Base-by-base conservation (phyloP, 2,797 vertebrate genomes). In the Eulemur albifrons region DNA sequence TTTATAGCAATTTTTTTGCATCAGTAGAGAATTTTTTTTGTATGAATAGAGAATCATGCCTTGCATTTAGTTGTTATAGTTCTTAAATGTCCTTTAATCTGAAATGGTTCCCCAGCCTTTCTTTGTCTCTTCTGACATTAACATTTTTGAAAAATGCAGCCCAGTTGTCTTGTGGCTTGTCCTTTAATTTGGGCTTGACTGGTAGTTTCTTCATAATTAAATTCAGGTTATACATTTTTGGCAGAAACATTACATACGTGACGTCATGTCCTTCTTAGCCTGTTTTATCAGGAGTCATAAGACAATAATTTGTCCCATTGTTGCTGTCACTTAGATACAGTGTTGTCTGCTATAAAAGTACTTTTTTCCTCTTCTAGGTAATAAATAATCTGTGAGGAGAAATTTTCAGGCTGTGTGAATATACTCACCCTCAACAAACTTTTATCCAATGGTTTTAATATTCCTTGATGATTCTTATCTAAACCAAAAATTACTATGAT, bases 91-190 rank as follows among this genome's bases (percentile, higher is more conserved):
- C 72, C 63, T 69, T 80, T 82, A 70, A 70, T 81, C 67, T 45
- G 63, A 13, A 50, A 30, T 45, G 12, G 1, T 9, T 25, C 59
- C 43, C 43, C 23, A n/a, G 35, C 27, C 9, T 84, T 81, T 80
- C 67, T 87, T 90, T 73, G 43, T 88, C 63, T 84, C 57, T 88
- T 84, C 35, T 84, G 87, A 61, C 17, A 11, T 1, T 45, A 25
- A 30, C 86, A 17, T 52, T 92, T 92, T 81, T 92, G 77, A 77
- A 89, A 92, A 92, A 18, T 25, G 70, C 40, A 86, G 69, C 32
- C 17, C 40, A 67, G 15, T 76, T 94, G 38, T 48, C 80, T 79
- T 54, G 43, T 45, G 43, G 45, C 13, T 85, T 54, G 20, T 35
- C 32, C 30, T 85, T 86, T 67, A 69, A 35, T 57, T 50, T 75